Evolutionary conservation across 2,888 invertebrate genomes (phyloP), one percentile per base, ranked within the genome.

Genomic region (Sinelater perroti): DNA sequence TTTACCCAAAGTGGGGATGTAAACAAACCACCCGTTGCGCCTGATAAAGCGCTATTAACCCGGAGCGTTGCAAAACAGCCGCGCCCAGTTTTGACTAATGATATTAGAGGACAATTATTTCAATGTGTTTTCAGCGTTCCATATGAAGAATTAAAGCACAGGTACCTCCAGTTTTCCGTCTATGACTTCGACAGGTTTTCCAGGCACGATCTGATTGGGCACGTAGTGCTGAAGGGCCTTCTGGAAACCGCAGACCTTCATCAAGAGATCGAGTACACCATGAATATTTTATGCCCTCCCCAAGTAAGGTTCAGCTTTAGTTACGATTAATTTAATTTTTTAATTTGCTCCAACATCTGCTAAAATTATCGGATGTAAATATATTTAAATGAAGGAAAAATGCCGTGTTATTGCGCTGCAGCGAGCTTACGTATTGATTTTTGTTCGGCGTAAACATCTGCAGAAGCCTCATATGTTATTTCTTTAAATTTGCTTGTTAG

Each of bases 161-260:
- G 91, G 45, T 89, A 88, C 72, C 81, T 93, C 0, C 91, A 93
- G 79, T 93, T 93, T 78, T 91, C 91, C 2, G 89, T 93, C 4
- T 93, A 92, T 75, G 93, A 93, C 78, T 93, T 93, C 78, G 93
- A 93, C 75, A 85, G 93, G 45, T 93, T 93, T 81, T 92, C 92
- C 18, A 83, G 93, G 1, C 93, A 93, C 72, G 93, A 93, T 74
- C 82, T 93, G 59, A 93, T 94, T 65, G 93, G 94, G 1, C 90
- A 93, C 74, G 91, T 93, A 30, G 87, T 91, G 2, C 82, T 93
- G 60, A 87, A 88, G 68, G 91, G 91, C 10, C 82, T 93, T 5
- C 79, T 90, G 64, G 91, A 91, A 67, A 87, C 87, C 18, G 88
- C 89, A 16, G 91, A 92, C 70, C 81, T 92, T 42, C 85, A 86